These are phyloP conservation scores for Manacus vitellinus DNA, from an alignment of 2,113 vertebrate species.

Conservation along the genomic window DNA sequence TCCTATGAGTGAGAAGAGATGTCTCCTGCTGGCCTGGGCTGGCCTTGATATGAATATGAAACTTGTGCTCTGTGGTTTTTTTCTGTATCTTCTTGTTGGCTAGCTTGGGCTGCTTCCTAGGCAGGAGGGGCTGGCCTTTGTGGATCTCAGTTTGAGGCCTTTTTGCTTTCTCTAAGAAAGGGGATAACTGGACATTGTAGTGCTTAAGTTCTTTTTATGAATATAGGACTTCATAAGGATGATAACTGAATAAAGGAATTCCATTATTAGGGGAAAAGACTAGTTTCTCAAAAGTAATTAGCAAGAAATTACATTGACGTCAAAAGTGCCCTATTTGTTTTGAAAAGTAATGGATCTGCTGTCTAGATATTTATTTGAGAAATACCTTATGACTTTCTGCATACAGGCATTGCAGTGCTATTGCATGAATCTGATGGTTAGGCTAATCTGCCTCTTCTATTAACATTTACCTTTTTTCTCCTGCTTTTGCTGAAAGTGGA, in stretches of 20 bases:
- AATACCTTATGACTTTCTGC: not conserved
- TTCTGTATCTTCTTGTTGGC: not conserved
- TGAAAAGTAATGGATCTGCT: not conserved
- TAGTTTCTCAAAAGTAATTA: not conserved
- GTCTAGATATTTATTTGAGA: not conserved
- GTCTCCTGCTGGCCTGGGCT: not conserved
- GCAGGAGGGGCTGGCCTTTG: not conserved
- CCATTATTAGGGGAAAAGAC: not conserved
- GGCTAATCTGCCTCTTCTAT: not conserved
- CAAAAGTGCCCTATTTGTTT: not conserved
- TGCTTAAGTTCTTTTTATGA: not conserved
- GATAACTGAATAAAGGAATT: not conserved
- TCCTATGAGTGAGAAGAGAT: not conserved
- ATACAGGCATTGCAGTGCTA: not conserved
- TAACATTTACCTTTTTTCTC: not conserved
- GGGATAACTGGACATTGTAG: not conserved
- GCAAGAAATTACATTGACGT: not conserved
- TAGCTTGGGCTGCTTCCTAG: not conserved
- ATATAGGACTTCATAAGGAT: not conserved
- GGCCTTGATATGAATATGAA: not conserved
- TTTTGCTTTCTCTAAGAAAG: not conserved
- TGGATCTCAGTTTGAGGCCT: not conserved
- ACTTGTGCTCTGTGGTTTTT: not conserved
- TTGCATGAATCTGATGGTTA: not conserved
- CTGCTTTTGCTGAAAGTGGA: not conserved